A percentile compares a stretch with the other conserved stretches of the same genome.
Conservation (phyloP, 2,888 invertebrate genomes). For the Drosophila mimica region DNA sequence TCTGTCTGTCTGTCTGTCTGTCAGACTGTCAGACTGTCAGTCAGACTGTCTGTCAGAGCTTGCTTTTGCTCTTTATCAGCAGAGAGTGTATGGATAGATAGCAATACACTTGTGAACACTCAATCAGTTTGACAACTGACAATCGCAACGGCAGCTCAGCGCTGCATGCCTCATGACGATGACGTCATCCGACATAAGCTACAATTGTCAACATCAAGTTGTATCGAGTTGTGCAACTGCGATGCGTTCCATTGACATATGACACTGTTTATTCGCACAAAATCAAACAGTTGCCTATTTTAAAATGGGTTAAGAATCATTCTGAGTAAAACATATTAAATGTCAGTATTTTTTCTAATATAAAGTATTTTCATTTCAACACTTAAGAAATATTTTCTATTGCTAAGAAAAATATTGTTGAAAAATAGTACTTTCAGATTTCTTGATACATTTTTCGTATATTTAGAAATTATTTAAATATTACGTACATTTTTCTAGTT, state of each 20-base stretch:
- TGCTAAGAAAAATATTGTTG: not conserved
- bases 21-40: constrained; percentile 16
- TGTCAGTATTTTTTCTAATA: not conserved
- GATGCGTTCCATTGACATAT: not conserved
- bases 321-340: not conserved
- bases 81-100: constrained; percentile 8
- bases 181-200: constrained; percentile 35
- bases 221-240: too few species aligned
- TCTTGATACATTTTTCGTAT: not conserved
- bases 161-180: constrained; percentile 52
- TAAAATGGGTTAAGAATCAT: not conserved
- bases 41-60: constrained; percentile 27
- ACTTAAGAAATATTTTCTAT: not conserved
- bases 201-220: constrained; percentile 11
- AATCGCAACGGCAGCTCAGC: constrained; percentile 47
- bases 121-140: constrained; percentile 76
- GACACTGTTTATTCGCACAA: not conserved
- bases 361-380: not conserved
- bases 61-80: constrained; percentile 46
- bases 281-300: not conserved
- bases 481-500: too few species aligned
- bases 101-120: constrained; percentile 40
- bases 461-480: not conserved
- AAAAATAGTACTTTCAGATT: not conserved
- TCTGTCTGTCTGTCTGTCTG: constrained; percentile 14